These are phyloP conservation scores for Bombylius major DNA, from an alignment of 2,888 invertebrate genomes.

Conservation along the genomic window DNA sequence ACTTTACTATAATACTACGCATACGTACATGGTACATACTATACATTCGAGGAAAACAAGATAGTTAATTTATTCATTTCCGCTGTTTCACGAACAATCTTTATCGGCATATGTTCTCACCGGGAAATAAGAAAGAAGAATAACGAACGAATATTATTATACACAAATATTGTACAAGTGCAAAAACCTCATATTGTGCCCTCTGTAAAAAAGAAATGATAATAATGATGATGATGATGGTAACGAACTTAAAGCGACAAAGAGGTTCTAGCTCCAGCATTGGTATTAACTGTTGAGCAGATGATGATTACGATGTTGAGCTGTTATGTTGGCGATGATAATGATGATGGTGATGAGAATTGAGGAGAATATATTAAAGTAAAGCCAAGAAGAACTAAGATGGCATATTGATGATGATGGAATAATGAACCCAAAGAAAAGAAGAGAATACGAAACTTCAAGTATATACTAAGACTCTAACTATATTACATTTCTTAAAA, in stretches of 20 bases:
- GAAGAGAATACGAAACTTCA: conserved; percentile 6
- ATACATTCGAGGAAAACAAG: too few relatives aligned
- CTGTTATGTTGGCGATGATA: conserved; percentile 5
- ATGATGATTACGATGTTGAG: conserved; percentile 1
- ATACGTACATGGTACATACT: too few relatives aligned
- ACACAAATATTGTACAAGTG: not conserved
- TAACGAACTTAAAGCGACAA: conserved; percentile 12
- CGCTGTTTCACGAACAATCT: not conserved
- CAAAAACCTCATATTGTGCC: conserved; percentile 10
- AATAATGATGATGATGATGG: conserved; percentile 2
- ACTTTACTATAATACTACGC: too few relatives aligned
- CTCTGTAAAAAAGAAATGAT: not conserved
- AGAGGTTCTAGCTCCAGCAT: not conserved
- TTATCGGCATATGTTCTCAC: not conserved
- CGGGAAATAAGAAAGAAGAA: not conserved
- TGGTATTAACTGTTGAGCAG: not conserved
- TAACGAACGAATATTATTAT: too few relatives aligned
- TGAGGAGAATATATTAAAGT: not conserved
- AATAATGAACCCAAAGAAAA: conserved; percentile 15
- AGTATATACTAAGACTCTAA: not conserved
- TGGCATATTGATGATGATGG: conserved; percentile 9
- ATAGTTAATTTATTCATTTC: not conserved
- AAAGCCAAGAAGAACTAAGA: not conserved
- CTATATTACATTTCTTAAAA: too few relatives aligned
- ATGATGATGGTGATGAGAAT: conserved; percentile 8